A percentile compares a stretch with the other conserved stretches of the same genome.
phyloP scores from a whole-genome alignment of 2,888 invertebrate genomes.

The Ormyrus rosae region DNA sequence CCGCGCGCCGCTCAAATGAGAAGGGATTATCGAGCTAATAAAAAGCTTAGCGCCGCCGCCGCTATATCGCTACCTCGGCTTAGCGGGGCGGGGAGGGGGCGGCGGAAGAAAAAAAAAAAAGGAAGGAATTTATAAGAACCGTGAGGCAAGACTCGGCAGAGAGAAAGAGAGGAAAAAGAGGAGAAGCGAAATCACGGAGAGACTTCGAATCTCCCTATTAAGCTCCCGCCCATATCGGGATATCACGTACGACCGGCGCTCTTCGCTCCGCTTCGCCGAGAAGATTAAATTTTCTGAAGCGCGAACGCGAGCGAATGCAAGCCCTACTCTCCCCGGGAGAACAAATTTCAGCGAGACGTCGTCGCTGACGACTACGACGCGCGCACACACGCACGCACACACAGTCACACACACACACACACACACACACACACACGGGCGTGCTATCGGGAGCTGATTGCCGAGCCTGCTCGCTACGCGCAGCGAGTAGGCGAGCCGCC shows the following conservation, averaged over 20 bases:
- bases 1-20: slow-evolving; percentile 7
- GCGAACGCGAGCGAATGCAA: slow-evolving; percentile 23
- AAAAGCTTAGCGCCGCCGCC: slow-evolving; percentile 27
- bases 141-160: neutral
- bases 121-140: slow-evolving; percentile 18
- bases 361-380: neutral
- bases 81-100: neutral
- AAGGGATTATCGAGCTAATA: slow-evolving; percentile 49
- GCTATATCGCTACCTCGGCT: neutral
- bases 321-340: slow-evolving; percentile 21
- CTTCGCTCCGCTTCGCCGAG: slow-evolving; percentile 37
- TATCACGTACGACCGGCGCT: slow-evolving; percentile 47
- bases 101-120: slow-evolving; percentile 15
- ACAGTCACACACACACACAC: neutral
- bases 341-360: slow-evolving; percentile 54
- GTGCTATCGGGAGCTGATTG: slow-evolving; percentile 5
- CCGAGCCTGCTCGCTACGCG: too few relatives aligned
- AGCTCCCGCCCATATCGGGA: slow-evolving; percentile 51
- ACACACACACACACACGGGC: neutral
- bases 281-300: slow-evolving; percentile 58
- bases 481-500: too few relatives aligned
- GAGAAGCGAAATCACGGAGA: slow-evolving; percentile 29
- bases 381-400: neutral
- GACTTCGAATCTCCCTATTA: slow-evolving; percentile 52
- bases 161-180: slow-evolving; percentile 11